Conservation (phyloP, 1,140 invertebrate species). For the Xylocopa sonorina region DNA sequence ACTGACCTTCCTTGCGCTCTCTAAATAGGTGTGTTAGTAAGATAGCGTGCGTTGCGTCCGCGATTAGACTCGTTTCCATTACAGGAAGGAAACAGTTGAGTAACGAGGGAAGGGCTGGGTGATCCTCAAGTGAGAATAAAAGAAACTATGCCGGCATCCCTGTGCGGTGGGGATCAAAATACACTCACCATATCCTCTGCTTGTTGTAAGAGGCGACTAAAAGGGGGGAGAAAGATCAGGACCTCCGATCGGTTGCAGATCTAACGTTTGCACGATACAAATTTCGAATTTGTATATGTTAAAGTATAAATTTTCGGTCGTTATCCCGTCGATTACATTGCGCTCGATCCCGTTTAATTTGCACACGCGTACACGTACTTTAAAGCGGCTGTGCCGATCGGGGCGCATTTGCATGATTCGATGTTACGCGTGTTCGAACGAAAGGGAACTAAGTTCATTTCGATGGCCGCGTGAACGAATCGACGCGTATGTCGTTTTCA, state of each 20-base stretch:
- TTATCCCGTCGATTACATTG: no score
- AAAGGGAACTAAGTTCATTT: slow-evolving; percentile 39
- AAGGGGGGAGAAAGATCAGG: no score
- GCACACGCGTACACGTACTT: not conserved
- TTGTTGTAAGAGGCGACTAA: no score
- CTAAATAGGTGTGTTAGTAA: slow-evolving; percentile 38
- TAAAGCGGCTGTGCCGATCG: not conserved
- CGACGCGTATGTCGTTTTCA: slow-evolving; percentile 30
- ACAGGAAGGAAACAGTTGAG: not conserved
- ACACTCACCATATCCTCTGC: no score
- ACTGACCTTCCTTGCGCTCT: slow-evolving; percentile 50
- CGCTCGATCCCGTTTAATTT: not conserved
- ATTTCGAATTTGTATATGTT: no score
- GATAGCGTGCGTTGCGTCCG: slow-evolving; percentile 21
- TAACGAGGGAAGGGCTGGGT: not conserved
- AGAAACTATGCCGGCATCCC: not conserved
- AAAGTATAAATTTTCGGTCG: no score
- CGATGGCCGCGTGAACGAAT: not conserved
- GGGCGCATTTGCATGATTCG: not conserved
- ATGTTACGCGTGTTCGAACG: slow-evolving; percentile 16
- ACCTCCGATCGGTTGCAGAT: no score
- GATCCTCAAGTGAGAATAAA: not conserved
- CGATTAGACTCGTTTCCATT: slow-evolving; percentile 29
- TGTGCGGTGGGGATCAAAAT: no score
- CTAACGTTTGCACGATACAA: no score